Evolutionary conservation across 2,113 vertebrate genomes (phyloP).

Genomic region (Egretta garzetta): DNA sequence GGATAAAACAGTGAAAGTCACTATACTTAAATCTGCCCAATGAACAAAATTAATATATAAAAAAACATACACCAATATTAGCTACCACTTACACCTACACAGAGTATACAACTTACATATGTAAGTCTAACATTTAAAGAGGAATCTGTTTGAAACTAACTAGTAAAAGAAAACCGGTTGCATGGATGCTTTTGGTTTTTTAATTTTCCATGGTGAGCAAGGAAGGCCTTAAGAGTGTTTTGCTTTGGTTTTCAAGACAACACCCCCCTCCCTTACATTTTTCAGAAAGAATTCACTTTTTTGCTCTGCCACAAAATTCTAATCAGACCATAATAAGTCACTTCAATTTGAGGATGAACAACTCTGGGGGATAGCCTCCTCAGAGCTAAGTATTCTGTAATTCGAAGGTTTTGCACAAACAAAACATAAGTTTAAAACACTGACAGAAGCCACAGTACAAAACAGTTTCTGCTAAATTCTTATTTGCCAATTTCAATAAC

Average conservation of each 20-base stretch:
- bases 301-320: not conserved
- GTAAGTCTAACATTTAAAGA: too few relatives aligned
- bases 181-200: not conserved
- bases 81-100: not conserved
- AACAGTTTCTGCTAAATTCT: not conserved
- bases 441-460: not conserved
- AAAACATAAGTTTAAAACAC: not conserved
- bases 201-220: not conserved
- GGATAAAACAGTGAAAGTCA: not conserved
- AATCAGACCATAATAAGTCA: not conserved
- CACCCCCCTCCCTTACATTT: not conserved
- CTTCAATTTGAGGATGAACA: not conserved
- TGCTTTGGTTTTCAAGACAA: constrained; percentile 2
- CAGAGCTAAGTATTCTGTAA: not conserved
- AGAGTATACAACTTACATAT: not conserved
- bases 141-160: not conserved
- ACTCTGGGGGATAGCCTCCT: not conserved
- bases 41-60: not conserved
- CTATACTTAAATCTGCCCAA: not conserved
- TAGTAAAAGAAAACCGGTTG: too few relatives aligned
- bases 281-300: constrained; percentile 14
- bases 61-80: not conserved
- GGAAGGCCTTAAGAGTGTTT: not conserved
- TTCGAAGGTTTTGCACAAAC: not conserved
- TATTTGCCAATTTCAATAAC: not conserved